phyloP scores from a whole-genome alignment of 2,113 vertebrate species.

The Ophiodon elongatus region DNA sequence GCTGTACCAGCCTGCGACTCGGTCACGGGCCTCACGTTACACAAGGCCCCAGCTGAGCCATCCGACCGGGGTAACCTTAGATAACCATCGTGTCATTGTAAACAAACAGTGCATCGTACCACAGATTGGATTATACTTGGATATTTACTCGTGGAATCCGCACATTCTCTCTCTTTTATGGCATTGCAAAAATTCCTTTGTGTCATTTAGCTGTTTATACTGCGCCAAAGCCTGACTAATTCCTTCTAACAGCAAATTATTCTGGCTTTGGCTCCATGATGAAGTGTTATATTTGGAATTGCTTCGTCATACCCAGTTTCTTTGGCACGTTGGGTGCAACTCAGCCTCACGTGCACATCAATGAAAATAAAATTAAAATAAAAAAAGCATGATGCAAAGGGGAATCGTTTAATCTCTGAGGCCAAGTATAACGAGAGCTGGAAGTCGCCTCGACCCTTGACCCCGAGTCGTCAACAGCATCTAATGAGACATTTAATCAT shows the following conservation, averaged over 20 bases:
- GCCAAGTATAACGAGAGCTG: constrained; percentile 57
- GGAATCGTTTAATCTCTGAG: constrained; percentile 61
- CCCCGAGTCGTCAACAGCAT: constrained; percentile 66
- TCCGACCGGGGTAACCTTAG: constrained; percentile 27
- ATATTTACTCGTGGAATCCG: constrained; percentile 58
- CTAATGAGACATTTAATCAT: constrained; percentile 75
- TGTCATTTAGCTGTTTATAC: constrained; percentile 80
- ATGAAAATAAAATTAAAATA: constrained; percentile 39
- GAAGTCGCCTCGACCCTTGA: constrained; percentile 60
- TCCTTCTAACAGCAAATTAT: constrained; percentile 80
- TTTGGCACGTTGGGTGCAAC: neutral
- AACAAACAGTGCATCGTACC: constrained; percentile 36
- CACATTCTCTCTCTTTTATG: constrained; percentile 72
- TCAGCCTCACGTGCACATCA: constrained; percentile 22
- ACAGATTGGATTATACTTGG: constrained; percentile 21
- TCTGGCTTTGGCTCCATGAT: constrained; percentile 82
- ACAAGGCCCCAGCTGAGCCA: neutral
- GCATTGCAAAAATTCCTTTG: constrained; percentile 83
- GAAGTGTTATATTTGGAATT: constrained; percentile 85
- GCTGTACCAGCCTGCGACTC: constrained; percentile 23
- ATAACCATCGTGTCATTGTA: constrained; percentile 32
- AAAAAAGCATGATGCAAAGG: constrained; percentile 61
- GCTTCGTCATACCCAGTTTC: constrained; percentile 81
- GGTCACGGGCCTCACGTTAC: constrained; percentile 38
- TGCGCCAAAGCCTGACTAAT: constrained; percentile 86